Evolutionary conservation across 1,140 invertebrate genomes (phyloP).

Genomic region (Drosophila kanapiae): DNA sequence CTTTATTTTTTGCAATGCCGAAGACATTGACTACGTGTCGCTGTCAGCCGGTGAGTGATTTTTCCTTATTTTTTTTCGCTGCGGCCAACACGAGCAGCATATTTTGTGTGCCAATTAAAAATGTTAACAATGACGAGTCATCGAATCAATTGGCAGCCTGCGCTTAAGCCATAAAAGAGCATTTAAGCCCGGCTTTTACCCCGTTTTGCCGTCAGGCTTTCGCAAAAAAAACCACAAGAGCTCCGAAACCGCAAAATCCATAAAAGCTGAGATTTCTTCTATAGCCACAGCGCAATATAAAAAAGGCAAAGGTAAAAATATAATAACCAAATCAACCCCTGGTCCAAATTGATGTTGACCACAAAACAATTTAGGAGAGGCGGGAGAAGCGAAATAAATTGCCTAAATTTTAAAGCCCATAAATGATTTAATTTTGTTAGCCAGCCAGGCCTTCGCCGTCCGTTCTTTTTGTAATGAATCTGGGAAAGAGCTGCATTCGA

Average conservation of each 20-base stretch:
- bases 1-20: constrained; percentile 28
- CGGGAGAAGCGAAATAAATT: constrained; percentile 34
- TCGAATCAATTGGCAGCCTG: constrained; percentile 69
- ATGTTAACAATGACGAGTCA: constrained; percentile 52
- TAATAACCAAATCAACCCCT: constrained; percentile 42
- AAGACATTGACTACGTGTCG: constrained; percentile 68
- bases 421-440: constrained; percentile 52
- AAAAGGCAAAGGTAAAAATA: constrained; percentile 12
- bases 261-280: constrained; percentile 70
- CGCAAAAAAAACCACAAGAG: constrained; percentile 50
- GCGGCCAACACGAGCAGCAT: constrained; percentile 71
- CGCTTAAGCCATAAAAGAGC: constrained; percentile 65
- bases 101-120: constrained; percentile 77
- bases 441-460: not conserved
- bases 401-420: constrained; percentile 46
- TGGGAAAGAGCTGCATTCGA: constrained; percentile 32
- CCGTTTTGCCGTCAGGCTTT: constrained; percentile 51
- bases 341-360: constrained; percentile 59
- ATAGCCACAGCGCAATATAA: not conserved
- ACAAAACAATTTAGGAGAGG: constrained; percentile 69
- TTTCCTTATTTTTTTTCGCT: constrained; percentile 25
- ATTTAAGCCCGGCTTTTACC: constrained; percentile 68
- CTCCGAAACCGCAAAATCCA: constrained; percentile 65
- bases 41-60: constrained; percentile 64
- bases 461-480: constrained; percentile 25